Percentiles rank a stretch among this genome's conserved stretches.
phyloP scores from a whole-genome alignment of 23 tunicate species.

The Aplidium turbinatum region DNA sequence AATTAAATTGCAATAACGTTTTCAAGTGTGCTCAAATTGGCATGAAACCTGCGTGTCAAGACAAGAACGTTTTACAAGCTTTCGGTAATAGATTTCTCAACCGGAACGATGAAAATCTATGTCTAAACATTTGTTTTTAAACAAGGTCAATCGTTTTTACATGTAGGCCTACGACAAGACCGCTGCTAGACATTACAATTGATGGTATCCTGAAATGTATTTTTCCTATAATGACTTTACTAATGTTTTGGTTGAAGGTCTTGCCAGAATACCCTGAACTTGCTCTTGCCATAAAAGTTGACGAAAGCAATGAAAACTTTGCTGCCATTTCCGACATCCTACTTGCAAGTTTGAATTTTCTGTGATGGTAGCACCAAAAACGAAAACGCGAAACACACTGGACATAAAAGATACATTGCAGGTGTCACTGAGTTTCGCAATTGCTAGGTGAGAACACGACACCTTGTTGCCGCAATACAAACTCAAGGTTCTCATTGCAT shows the following conservation, averaged over 20 bases:
- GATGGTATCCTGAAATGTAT: constrained; percentile 5
- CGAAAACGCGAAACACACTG: neutral
- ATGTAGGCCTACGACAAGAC: constrained; percentile 7
- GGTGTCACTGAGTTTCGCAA: no score
- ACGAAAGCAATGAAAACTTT: constrained; percentile 6
- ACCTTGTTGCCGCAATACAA: no score
- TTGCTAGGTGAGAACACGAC: no score
- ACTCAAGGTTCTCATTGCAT: no score
- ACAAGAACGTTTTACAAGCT: no score
- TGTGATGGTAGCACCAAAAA: constrained; percentile 13
- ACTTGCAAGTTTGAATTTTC: constrained; percentile 1
- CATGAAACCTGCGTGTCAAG: no score
- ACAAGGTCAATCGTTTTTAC: neutral
- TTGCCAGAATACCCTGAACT: constrained; percentile 16
- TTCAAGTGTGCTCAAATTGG: no score
- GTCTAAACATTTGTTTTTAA: neutral
- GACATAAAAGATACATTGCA: neutral
- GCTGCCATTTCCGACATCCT: constrained; percentile 21
- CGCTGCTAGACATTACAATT: constrained; percentile 14
- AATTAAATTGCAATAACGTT: no score
- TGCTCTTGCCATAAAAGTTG: no score
- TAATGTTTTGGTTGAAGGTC: neutral
- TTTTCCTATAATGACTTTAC: neutral
- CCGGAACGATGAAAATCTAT: no score
- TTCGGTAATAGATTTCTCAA: no score